Conservation (phyloP, 1,140 invertebrate genomes). For the Theocolax elegans region DNA sequence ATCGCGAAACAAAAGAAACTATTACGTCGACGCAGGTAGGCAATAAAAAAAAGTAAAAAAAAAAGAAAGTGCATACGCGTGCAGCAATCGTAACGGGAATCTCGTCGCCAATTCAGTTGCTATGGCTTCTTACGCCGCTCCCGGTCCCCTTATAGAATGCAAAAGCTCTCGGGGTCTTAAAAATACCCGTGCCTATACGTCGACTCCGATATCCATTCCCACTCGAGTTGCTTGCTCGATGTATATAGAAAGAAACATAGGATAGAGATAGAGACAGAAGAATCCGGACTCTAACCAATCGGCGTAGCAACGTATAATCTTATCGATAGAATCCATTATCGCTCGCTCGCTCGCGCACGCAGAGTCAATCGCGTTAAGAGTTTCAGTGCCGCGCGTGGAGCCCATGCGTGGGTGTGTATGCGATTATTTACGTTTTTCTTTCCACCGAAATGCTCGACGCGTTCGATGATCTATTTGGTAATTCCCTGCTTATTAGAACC, state of each 20-base stretch:
- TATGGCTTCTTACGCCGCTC: conserved; percentile 19
- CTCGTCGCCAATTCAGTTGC: conserved; percentile 4
- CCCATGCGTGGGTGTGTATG: neutral
- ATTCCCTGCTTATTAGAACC: neutral
- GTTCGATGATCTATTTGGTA: conserved; percentile 31
- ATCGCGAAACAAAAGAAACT: neutral
- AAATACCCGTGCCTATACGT: too few relatives aligned
- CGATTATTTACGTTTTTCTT: too few relatives aligned
- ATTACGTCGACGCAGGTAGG: too few relatives aligned
- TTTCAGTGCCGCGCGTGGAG: neutral
- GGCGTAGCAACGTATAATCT: conserved; percentile 35
- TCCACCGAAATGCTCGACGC: conserved; percentile 22
- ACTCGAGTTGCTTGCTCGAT: too few relatives aligned
- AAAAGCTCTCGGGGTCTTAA: too few relatives aligned
- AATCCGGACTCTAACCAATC: too few relatives aligned
- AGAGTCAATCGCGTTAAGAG: conserved; percentile 14
- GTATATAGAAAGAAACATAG: too few relatives aligned
- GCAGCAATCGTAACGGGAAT: conserved; percentile 18
- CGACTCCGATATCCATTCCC: too few relatives aligned
- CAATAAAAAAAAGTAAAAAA: too few relatives aligned
- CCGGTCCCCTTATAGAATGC: too few relatives aligned
- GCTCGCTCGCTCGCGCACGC: neutral
- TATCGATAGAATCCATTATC: conserved; percentile 35
- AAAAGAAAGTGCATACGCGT: too few relatives aligned
- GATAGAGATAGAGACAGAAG: too few relatives aligned